phyloP scores from a whole-genome alignment of 37 sponge, comb jelly and placozoan species.

The Spongilla lacustris region DNA sequence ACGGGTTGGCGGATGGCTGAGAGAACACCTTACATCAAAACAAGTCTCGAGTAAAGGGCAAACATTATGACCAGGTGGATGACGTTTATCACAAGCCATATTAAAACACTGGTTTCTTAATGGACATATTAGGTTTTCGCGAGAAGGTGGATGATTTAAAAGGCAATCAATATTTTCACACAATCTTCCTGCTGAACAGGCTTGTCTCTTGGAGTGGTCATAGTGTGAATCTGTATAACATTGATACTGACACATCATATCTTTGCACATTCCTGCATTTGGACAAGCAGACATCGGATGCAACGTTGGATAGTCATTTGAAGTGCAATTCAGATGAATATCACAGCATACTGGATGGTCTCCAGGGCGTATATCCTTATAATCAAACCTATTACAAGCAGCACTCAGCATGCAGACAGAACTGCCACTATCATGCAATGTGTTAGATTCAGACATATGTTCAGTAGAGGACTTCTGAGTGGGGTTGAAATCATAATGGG shows the following conservation, averaged over 20 bases:
- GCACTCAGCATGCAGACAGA: too few species aligned
- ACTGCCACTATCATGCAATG: too few species aligned
- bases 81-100: not conserved
- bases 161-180: not conserved
- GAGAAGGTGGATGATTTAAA: not conserved
- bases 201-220: not conserved
- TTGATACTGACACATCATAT: too few species aligned
- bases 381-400: too few species aligned
- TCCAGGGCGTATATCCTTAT: too few species aligned
- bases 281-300: too few species aligned
- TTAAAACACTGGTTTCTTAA: not conserved
- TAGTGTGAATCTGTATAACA: not conserved
- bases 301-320: not conserved
- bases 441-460: too few species aligned
- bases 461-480: too few species aligned
- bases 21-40: not conserved
- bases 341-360: too few species aligned
- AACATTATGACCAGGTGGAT: not conserved
- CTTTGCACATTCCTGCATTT: too few species aligned
- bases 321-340: too few species aligned
- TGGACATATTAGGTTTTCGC: not conserved
- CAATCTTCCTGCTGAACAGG: not conserved
- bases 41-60: not conserved
- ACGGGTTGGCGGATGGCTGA: not conserved
- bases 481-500: too few species aligned